phyloP scores from a whole-genome alignment of 2,113 vertebrate species.

The Charadrius vociferus region DNA sequence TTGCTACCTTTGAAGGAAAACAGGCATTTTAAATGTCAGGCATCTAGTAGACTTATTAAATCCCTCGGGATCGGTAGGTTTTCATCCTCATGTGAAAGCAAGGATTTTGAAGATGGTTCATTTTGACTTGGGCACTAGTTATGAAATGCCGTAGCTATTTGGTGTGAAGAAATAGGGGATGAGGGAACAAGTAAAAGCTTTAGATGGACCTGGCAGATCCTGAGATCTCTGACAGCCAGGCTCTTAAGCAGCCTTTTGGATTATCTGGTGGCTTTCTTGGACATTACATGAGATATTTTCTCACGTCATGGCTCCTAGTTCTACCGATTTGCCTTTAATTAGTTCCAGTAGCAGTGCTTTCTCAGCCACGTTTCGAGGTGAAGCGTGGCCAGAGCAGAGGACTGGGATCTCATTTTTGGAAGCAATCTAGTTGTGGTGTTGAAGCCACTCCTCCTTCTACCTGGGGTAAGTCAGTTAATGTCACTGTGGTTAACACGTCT shows the following conservation, averaged over 20 bases:
- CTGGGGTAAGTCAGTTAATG: neutral
- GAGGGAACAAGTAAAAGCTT: neutral
- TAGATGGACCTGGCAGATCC: neutral
- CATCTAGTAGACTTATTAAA: neutral
- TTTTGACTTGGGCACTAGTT: neutral
- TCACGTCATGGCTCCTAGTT: neutral
- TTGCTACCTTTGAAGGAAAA: neutral
- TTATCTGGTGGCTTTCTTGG: conserved; percentile 15
- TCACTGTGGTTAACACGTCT: neutral
- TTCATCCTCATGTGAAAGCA: neutral
- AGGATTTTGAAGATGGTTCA: neutral
- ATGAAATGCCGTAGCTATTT: neutral
- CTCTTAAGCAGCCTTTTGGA: conserved; percentile 5
- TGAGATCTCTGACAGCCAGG: neutral
- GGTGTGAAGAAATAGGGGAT: neutral
- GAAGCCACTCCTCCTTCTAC: neutral
- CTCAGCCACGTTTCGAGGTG: neutral
- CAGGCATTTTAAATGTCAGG: neutral
- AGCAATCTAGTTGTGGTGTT: neutral
- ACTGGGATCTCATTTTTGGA: neutral
- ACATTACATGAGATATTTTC: neutral
- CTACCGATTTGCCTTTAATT: conserved; percentile 19
- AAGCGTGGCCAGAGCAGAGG: neutral
- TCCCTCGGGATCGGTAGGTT: neutral
- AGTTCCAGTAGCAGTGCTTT: conserved; percentile 10